Evolutionary conservation across 2,113 vertebrate species (phyloP).

Genomic region (Climacteris rufus): DNA sequence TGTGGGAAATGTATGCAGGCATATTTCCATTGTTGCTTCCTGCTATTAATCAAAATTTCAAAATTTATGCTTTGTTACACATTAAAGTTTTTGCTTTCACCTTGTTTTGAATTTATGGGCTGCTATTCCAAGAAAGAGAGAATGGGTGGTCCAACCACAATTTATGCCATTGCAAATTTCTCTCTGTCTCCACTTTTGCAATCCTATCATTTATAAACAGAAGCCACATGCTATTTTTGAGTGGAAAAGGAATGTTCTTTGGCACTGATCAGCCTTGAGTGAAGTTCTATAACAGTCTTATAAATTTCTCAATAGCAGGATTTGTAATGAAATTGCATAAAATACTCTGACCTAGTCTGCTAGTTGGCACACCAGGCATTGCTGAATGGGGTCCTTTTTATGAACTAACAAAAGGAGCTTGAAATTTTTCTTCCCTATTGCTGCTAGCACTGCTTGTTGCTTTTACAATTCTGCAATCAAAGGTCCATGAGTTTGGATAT

Average conservation of each 20-base stretch:
- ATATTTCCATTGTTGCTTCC: not conserved
- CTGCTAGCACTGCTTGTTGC: not conserved
- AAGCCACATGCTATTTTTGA: conserved; percentile 1
- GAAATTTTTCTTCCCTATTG: not conserved
- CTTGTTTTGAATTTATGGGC: not conserved
- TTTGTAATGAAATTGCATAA: conserved; percentile 40
- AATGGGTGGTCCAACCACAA: not conserved
- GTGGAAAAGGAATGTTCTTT: conserved; percentile 46
- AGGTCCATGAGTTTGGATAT: not conserved
- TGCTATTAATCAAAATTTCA: not conserved
- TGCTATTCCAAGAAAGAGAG: not conserved
- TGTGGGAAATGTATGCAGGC: not conserved
- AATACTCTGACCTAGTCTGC: not conserved
- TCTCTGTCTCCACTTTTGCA: not conserved
- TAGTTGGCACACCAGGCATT: not conserved
- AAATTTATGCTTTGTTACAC: not conserved
- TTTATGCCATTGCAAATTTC: not conserved
- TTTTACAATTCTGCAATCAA: not conserved
- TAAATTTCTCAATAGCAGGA: conserved; percentile 16
- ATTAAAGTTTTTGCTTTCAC: not conserved
- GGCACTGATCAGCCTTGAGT: not conserved
- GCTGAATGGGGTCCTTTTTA: not conserved
- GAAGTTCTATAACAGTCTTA: conserved; percentile 33
- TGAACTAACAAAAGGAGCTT: not conserved
- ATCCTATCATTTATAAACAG: not conserved